phyloP scores from a whole-genome alignment of 2,113 vertebrate species.

The Alethe castanea region DNA sequence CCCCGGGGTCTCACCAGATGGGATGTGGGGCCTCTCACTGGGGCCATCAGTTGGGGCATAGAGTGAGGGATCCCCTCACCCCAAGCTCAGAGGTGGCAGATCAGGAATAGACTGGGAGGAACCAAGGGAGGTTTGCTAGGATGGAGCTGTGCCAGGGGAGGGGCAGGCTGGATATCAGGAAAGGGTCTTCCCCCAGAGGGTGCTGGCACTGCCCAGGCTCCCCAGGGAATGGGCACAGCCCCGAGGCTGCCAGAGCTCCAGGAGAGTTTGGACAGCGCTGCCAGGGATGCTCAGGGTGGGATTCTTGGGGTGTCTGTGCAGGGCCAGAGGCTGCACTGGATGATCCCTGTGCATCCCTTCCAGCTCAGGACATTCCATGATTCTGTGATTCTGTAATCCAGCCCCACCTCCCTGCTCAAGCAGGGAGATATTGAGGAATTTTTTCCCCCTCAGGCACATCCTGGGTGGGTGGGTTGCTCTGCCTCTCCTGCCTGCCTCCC shows the following conservation, averaged over 20 bases:
- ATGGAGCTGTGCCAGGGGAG: not conserved
- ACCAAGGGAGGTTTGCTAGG: not conserved
- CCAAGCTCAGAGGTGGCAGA: not conserved
- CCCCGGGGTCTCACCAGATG: not conserved
- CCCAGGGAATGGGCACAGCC: not conserved
- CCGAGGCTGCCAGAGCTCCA: not conserved
- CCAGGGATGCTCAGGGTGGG: too few relatives aligned
- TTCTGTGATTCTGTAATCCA: not conserved
- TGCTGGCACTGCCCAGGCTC: not conserved
- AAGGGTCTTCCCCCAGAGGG: not conserved
- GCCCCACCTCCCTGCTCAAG: not conserved
- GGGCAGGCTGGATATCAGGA: accelerated
- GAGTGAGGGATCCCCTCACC: not conserved
- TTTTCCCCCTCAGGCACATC: not conserved
- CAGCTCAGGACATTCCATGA: not conserved
- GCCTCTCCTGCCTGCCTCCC: not conserved
- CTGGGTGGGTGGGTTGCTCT: not conserved
- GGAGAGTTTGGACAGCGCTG: too few relatives aligned
- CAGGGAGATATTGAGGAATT: not conserved
- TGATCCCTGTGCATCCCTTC: not conserved
- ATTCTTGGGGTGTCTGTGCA: not conserved
- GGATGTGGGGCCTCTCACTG: not conserved
- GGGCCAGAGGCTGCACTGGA: not conserved
- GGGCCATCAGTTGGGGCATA: not conserved
- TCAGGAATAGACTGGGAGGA: not conserved